Conservation (phyloP, 1,140 invertebrate species). For the Chironomus striatipennis region DNA sequence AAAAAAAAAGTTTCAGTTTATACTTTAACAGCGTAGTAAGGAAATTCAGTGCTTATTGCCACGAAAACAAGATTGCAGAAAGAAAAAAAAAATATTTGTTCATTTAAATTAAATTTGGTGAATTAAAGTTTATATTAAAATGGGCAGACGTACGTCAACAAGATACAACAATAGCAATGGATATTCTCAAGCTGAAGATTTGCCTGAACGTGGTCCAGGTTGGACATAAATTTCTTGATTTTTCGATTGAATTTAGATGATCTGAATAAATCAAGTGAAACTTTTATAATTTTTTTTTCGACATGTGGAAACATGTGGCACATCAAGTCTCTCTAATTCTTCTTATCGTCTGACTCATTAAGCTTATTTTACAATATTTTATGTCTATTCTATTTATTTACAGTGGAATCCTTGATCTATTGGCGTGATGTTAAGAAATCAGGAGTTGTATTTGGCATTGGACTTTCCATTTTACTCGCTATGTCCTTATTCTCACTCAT, state of each 20-base stretch:
- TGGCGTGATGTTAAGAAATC: conserved; percentile 94
- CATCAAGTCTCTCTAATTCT: background rate
- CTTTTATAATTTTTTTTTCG: too few relatives aligned
- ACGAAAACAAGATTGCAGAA: background rate
- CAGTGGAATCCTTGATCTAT: conserved; percentile 93
- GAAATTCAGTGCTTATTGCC: background rate
- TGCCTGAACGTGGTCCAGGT: conserved; percentile 41
- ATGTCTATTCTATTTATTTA: conserved; percentile 41
- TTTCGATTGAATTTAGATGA: too few relatives aligned
- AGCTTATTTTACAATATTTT: background rate
- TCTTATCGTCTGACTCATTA: background rate
- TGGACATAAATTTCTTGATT: conserved; percentile 26
- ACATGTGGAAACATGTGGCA: background rate
- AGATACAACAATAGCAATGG: background rate
- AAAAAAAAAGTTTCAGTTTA: background rate
- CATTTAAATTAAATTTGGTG: background rate
- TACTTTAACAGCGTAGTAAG: background rate
- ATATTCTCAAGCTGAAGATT: conserved; percentile 24
- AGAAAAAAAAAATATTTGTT: background rate
- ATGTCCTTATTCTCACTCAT: conserved; percentile 92
- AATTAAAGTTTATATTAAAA: background rate
- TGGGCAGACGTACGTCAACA: background rate
- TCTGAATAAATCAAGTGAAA: too few relatives aligned
- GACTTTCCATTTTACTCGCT: conserved; percentile 78
- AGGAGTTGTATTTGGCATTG: conserved; percentile 80